Conservation (phyloP, 2,888 invertebrate species). For the Callyntrura sp. region DNA sequence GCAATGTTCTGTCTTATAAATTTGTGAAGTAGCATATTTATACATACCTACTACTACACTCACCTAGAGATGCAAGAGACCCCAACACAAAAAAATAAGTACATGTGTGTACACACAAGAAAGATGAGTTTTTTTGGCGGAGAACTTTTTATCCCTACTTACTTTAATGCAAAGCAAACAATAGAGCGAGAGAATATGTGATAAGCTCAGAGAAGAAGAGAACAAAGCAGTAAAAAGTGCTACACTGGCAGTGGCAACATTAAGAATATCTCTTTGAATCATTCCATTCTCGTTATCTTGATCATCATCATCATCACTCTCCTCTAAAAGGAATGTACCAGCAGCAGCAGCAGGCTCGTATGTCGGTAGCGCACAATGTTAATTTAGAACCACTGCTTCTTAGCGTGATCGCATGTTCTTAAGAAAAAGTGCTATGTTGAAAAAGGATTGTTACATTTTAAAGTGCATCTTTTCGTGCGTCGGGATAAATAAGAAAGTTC, state of each 20-base stretch:
- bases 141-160: not conserved
- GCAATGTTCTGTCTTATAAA: not conserved
- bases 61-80: too few species aligned
- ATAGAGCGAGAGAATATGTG: not conserved
- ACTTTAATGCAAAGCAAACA: slow-evolving; percentile 43
- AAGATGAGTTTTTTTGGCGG: not conserved
- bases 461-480: slow-evolving; percentile 23
- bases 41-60: slow-evolving; percentile 8
- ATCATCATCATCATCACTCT: slow-evolving; percentile 5
- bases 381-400: not conserved
- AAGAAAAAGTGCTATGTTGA: not conserved
- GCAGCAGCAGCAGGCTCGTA: not conserved
- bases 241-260: slow-evolving; percentile 12
- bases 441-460: slow-evolving; percentile 52
- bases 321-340: not conserved
- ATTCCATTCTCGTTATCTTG: slow-evolving; percentile 3
- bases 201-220: not conserved
- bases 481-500: slow-evolving; percentile 17
- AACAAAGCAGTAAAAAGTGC: slow-evolving; percentile 36
- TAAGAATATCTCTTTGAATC: slow-evolving; percentile 1
- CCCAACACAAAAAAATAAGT: not conserved
- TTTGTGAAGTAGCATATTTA: not conserved
- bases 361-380: not conserved
- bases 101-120: not conserved
- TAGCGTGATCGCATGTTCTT: slow-evolving; percentile 44